Base-by-base conservation (phyloP, 2,888 invertebrate species). In the Drosophila mimetica region DNA sequence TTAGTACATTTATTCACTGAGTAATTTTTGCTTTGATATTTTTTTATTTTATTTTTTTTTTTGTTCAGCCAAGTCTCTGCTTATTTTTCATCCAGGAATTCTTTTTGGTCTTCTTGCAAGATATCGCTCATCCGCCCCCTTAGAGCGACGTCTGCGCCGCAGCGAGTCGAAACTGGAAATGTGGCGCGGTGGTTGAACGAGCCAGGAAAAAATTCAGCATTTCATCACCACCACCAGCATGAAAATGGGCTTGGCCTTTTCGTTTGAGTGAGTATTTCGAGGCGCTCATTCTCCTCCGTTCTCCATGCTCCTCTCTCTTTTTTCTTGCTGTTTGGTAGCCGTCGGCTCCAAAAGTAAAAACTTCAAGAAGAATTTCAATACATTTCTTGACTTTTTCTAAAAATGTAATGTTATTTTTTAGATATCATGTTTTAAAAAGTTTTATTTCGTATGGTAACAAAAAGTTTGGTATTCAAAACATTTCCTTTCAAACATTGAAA, bases 141-240 rank as follows among this genome's bases (percentile, higher is more conserved):
- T 44, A 13, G 22, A 28, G 48, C 75, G 77, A 87, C 82, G 90
- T 89, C 90, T 88, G 90, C 82, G 79, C 86, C 75, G 79, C 76
- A 78, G 75, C 71, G 74, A 78, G 78, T 86, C 71, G 71, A 50
- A 79, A 88, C 79, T 77, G 76, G 76, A 78, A 88, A 78, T 89
- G 85, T 70, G 60, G 44, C 71, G 53, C 55, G 89, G 79, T 83
- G 81, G 88, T 84, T 82, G 82, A 81, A 81, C 73, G 60, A 76
- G 77, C 66, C 75, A 44, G 71, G 71, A 76, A 81, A 79, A 76
- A 78, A 66, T 69, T 57, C 73, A 63, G 70, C 71, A 76, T 75
- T 76, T 77, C 55, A 77, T 76, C 69, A 73, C 76, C 66, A 54
- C 67, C 54, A 65, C 64, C 51, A 44, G 54, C 57, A 52, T 25